Evolutionary conservation across 2,888 invertebrate species (phyloP).

Genomic region (Cordilura impudica): DNA sequence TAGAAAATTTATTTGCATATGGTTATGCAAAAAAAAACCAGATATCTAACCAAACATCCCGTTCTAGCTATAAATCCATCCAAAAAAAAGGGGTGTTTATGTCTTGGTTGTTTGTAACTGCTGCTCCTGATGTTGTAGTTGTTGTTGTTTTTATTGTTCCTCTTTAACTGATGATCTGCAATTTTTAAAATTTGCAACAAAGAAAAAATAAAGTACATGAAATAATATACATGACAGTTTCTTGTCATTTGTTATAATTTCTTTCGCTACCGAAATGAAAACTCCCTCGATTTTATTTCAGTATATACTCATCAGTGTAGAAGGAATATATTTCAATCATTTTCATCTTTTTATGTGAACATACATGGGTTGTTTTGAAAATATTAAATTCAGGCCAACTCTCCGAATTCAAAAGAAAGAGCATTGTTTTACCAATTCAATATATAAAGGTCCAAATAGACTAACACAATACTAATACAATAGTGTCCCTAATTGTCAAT

Average conservation of each 20-base stretch:
- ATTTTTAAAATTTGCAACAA: conserved; percentile 47
- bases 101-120: conserved; percentile 32
- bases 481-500: no score
- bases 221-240: conserved; percentile 49
- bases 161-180: conserved; percentile 50
- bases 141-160: conserved; percentile 36
- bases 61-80: neutral
- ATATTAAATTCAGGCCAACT: neutral
- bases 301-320: no score
- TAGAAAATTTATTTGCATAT: conserved; percentile 12
- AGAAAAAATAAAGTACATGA: neutral
- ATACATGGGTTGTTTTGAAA: neutral
- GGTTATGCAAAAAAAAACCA: neutral
- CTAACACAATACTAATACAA: no score
- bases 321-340: conserved; percentile 39
- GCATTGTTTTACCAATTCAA: no score
- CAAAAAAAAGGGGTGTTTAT: conserved; percentile 18
- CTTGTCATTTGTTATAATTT: conserved; percentile 57
- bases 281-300: conserved; percentile 23
- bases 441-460: no score
- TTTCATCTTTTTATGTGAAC: conserved; percentile 22
- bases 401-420: no score
- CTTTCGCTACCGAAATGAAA: conserved; percentile 33
- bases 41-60: neutral
- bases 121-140: conserved; percentile 25